Percentiles rank a stretch among this genome's conserved stretches.
Conservation (phyloP, 2,888 invertebrate species). For the Melieria omissa region DNA sequence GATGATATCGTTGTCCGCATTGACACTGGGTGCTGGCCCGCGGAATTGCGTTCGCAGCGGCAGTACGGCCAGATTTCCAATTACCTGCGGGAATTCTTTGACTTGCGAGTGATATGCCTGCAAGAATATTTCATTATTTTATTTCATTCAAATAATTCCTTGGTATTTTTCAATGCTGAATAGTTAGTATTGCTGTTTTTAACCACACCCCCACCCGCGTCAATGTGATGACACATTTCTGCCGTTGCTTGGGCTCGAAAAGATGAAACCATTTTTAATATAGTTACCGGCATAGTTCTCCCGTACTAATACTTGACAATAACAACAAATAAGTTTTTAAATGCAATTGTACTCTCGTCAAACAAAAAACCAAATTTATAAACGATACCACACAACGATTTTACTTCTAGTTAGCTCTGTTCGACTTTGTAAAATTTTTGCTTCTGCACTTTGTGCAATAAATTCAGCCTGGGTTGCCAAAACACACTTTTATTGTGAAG, state of each 20-base stretch:
- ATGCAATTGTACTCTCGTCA: no score
- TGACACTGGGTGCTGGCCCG: constrained; percentile 88
- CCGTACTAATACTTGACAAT: neutral
- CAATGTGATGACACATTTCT: neutral
- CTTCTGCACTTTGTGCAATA: no score
- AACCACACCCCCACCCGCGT: constrained; percentile 10
- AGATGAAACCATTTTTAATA: neutral
- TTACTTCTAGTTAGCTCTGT: no score
- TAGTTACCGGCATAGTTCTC: constrained; percentile 12
- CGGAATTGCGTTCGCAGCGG: constrained; percentile 90
- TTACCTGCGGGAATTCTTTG: constrained; percentile 75
- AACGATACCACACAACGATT: no score
- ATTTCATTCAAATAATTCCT: no score
- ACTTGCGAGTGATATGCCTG: constrained; percentile 97
- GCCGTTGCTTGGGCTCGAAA: neutral
- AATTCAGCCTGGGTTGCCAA: no score
- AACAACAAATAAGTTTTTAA: neutral
- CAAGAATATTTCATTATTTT: neutral
- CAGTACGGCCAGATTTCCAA: constrained; percentile 94
- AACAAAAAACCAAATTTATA: no score
- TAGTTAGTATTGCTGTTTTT: neutral
- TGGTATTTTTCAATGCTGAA: no score
- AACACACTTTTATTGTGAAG: no score
- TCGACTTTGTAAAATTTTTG: no score
- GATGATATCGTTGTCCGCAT: constrained; percentile 86